Base-by-base conservation (phyloP, 2,888 invertebrate genomes). In the Capitulum mitella region DNA sequence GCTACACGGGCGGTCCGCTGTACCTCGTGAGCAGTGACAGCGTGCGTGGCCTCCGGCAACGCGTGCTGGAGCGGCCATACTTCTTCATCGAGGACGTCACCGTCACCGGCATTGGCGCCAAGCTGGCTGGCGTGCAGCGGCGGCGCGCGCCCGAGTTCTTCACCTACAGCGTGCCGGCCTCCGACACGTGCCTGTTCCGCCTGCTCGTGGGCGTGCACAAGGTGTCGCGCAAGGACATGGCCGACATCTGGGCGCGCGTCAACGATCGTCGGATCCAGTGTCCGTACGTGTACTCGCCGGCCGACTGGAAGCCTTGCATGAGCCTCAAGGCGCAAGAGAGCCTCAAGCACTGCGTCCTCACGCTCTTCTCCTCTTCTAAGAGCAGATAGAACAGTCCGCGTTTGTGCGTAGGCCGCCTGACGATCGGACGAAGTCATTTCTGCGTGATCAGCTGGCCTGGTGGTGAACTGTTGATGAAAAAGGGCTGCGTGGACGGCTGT, bases 71-170 rank as follows among this genome's bases (percentile, higher is more conserved):
- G 40, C 34, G 64, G 26, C 78, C 78, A n/a, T 78, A 70, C 78
- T 78, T 78, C 70, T 70, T 70, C 40, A 32, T 78, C 64, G 78
- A 78, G 64, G 78, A 78, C 70, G 78, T 78, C 22, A 22, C 34
- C 22, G 54, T 78, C n/a, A 78, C 51, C 10, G 78, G 78, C 64
- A 70, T 78, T 40, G 78, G 58, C 26, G 78, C 78, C 10, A 51
- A 61, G 61, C 43, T 76, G 76, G 76, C 76, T 19, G 76, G 46
- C 14, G 76, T 76, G 76, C 43, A 22, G 76, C 76, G 76, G 26
- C 26, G 8, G 46, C 43, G 76, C 10, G 76, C 76, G 32, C 76
- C 76, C 2, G 76, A 76, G 46, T 76, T 76, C 19, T 76, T 76
- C 76, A 76, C 76, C 76, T 76, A 76, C 76, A 43, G 16, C 29